Conservation (phyloP, 2,797 vertebrate genomes). For the Amphiprion clarkii region DNA sequence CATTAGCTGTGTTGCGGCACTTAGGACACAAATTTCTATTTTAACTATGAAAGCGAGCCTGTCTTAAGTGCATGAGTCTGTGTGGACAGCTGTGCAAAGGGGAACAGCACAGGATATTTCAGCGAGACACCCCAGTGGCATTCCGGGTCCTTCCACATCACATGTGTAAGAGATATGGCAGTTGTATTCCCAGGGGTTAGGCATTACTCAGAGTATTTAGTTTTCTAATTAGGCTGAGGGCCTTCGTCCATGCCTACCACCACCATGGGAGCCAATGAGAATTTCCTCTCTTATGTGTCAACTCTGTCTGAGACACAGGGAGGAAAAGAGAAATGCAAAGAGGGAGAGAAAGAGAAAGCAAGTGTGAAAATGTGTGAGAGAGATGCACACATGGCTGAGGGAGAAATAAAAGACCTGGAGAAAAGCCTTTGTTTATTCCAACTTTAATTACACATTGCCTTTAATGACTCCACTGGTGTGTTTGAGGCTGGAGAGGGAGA, state of each 20-base stretch:
- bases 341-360: slow-evolving; percentile 56
- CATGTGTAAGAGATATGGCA: slow-evolving; percentile 95
- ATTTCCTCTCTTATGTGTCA: slow-evolving; percentile 80
- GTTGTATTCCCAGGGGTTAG: slow-evolving; percentile 93
- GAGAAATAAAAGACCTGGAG: slow-evolving; percentile 63
- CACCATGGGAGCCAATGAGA: slow-evolving; percentile 81
- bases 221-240: slow-evolving; percentile 96
- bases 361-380: slow-evolving; percentile 69
- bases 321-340: slow-evolving; percentile 41
- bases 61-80: slow-evolving; percentile 93
- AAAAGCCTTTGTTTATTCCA: slow-evolving; percentile 92
- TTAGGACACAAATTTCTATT: slow-evolving; percentile 99
- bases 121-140: slow-evolving; percentile 95
- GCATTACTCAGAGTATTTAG: slow-evolving; percentile 97
- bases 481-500: slow-evolving; percentile 73
- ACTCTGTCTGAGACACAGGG: slow-evolving; percentile 53
- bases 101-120: slow-evolving; percentile 91
- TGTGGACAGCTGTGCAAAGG: slow-evolving; percentile 98
- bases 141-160: slow-evolving; percentile 91
- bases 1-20: slow-evolving; percentile 99
- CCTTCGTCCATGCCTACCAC: slow-evolving; percentile 83
- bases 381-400: slow-evolving; percentile 64
- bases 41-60: slow-evolving; percentile 98
- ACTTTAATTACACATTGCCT: slow-evolving; percentile 93
- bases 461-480: slow-evolving; percentile 87